Evolutionary conservation across 2,888 invertebrate genomes (phyloP), one percentile per base, ranked within the genome.

Genomic region (Stratiomys singularior): DNA sequence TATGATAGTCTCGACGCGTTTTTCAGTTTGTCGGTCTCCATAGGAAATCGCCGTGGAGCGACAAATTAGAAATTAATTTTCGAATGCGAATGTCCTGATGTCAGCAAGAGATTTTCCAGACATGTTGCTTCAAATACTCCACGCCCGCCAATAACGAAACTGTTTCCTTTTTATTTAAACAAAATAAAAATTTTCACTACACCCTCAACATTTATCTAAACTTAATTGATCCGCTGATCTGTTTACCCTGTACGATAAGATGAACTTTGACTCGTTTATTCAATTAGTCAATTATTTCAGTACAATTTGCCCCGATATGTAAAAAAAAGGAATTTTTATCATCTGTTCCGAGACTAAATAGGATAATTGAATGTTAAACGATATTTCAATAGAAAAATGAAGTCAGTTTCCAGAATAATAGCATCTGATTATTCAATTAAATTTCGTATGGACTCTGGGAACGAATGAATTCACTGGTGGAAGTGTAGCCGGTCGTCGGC

Each of bases 351-450:
- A 21, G 18, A 44, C 23, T 25, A 60, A 74, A 74, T 58, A 60
- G 58, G 74, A 74, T 74, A 74, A 74, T 58, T 74, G 60, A 37
- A 74, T 37, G 60, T 58, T 74, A 74, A 74, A 74, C 23, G 74
- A 30, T 74, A 74, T 74, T 74, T 74, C 25, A 58, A 74, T 60
- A 37, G 74, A 58, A 37, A 37, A 44, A 72, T 52, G 58, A 30
- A 60, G 30, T 74, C 74, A 18, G 46, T 58, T 60, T 60, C 58
- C 44, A 15, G 58, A 74, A 58, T 74, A 74, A 30, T 74, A 21
- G 74, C 74, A 37, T 60, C 37, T 74, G 58, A 74, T 74, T 74
- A 74, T 74, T 74, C 58, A 58, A 74, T 74, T 74, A 60, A 58
- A 58, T 74, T 74, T 5, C n/a, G 44, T 60, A 11, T 44, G 52